These are phyloP conservation scores for Pristionchus fissidentatus DNA, from an alignment of 2,888 invertebrate species.

Conservation along the genomic window DNA sequence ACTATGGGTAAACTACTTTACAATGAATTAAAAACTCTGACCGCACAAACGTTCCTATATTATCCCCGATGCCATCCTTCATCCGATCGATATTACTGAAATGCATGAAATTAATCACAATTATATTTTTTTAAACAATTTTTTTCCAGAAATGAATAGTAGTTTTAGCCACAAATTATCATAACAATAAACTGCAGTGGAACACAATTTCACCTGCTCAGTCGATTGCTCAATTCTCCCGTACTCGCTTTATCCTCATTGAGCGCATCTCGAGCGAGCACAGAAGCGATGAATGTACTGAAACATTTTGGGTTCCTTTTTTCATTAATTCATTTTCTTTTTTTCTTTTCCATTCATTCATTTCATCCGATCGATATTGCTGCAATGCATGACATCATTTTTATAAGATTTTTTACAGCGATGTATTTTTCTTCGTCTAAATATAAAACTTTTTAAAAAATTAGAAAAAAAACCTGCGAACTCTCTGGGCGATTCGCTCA, in stretches of 20 bases:
- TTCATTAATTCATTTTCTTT: background rate
- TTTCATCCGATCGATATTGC: too few species aligned
- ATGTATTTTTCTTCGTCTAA: too few species aligned
- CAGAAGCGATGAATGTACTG: slow-evolving; percentile 34
- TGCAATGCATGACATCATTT: too few species aligned
- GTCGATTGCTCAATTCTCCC: slow-evolving; percentile 42
- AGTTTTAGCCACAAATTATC: too few species aligned
- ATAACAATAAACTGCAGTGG: too few species aligned
- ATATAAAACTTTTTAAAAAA: too few species aligned
- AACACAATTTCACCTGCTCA: slow-evolving; percentile 41
- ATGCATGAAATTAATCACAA: background rate
- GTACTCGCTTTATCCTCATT: slow-evolving; percentile 1
- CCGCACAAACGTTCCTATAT: slow-evolving; percentile 18
- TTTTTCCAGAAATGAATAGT: too few species aligned
- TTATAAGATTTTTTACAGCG: too few species aligned
- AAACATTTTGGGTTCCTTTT: background rate
- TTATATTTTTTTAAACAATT: background rate
- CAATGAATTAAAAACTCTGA: background rate
- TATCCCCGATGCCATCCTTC: slow-evolving; percentile 32
- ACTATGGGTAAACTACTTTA: background rate
- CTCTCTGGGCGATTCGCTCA: slow-evolving; percentile 16
- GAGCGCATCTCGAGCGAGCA: slow-evolving; percentile 26
- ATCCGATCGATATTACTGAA: slow-evolving; percentile 28
- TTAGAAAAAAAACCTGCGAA: background rate
- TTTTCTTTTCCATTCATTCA: background rate